Conservation (phyloP, 2,113 vertebrate genomes). For the Phyllostomus discolor region DNA sequence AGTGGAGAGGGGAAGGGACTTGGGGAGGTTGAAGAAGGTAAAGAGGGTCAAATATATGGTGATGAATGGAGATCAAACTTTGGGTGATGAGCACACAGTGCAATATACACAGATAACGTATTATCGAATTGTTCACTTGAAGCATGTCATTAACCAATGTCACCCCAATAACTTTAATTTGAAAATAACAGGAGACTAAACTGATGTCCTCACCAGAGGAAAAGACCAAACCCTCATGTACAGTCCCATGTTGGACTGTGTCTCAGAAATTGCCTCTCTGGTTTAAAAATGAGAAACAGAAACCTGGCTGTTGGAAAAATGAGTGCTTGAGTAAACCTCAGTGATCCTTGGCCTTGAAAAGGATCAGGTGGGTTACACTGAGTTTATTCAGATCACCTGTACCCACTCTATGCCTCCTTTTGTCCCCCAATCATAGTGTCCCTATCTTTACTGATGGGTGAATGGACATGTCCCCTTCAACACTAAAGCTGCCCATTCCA, state of each 20-base stretch:
- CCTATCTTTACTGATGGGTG: neutral
- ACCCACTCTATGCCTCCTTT: neutral
- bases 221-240: neutral
- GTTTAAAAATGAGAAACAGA: neutral
- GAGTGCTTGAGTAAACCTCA: neutral
- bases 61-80: neutral
- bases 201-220: neutral
- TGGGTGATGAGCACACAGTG: neutral
- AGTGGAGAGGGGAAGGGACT: neutral
- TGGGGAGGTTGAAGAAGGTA: neutral
- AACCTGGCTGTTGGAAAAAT: neutral
- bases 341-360: neutral
- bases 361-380: neutral
- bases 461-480: neutral
- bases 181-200: neutral
- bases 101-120: neutral
- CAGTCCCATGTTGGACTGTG: neutral
- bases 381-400: neutral
- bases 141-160: neutral
- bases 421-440: neutral
- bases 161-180: neutral
- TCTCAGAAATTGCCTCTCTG: constrained; percentile 5
- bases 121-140: neutral
- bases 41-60: neutral
- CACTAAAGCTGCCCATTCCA: neutral